phyloP scores from a whole-genome alignment of 2,113 vertebrate genomes.

The Pongo pygmaeus region DNA sequence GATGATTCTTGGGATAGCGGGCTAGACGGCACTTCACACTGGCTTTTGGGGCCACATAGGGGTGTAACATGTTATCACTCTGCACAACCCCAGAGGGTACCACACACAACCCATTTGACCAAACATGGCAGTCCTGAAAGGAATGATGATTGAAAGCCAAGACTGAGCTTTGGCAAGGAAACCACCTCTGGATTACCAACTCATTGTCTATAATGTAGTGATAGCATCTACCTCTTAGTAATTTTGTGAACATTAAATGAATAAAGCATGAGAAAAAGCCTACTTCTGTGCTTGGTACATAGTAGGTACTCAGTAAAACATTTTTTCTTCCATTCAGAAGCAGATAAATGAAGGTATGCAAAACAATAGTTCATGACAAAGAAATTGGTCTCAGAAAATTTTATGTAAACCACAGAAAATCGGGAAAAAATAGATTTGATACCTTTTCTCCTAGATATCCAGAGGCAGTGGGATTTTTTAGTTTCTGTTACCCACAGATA shows the following conservation, averaged over 20 bases:
- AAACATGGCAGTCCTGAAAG: background rate
- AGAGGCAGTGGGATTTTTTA: background rate
- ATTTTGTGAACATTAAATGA: background rate
- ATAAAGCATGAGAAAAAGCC: background rate
- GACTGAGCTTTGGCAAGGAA: background rate
- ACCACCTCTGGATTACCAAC: background rate
- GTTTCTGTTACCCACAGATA: background rate
- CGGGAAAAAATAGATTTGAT: background rate
- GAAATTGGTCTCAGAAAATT: background rate
- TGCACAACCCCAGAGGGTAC: too few species aligned
- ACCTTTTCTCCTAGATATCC: background rate
- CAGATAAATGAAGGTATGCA: background rate
- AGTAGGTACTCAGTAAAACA: background rate
- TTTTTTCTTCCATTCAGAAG: background rate
- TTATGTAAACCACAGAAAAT: background rate
- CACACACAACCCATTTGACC: background rate
- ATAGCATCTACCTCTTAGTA: background rate
- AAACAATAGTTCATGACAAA: background rate
- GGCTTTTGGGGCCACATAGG: background rate
- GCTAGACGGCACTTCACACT: background rate
- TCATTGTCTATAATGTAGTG: background rate
- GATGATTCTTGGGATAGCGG: rapidly evolving
- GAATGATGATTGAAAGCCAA: background rate
- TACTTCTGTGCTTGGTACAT: background rate
- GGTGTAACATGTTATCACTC: background rate